A percentile compares a stretch with the other conserved stretches of the same genome.
These are phyloP conservation scores for Rhagologus leucostigma DNA, from an alignment of 2,113 vertebrate species.

Conservation along the genomic window DNA sequence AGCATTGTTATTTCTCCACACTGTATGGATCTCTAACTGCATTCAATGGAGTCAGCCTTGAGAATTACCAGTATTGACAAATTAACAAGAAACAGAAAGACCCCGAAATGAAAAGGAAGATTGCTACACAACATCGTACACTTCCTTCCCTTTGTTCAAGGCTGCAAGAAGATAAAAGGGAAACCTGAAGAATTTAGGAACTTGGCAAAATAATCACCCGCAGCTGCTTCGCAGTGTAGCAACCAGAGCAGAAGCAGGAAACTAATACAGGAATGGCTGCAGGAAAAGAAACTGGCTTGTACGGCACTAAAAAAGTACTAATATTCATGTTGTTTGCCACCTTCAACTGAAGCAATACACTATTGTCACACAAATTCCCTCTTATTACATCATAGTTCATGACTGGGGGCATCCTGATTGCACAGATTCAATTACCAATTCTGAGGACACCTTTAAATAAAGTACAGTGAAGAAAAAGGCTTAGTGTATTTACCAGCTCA, in stretches of 20 bases:
- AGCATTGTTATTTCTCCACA: neutral
- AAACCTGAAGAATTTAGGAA: slow-evolving; percentile 39
- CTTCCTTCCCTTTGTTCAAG: slow-evolving; percentile 26
- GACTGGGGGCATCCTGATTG: neutral
- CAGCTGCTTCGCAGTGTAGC: neutral
- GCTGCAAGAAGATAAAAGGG: neutral
- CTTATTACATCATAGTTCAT: neutral
- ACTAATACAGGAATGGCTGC: neutral
- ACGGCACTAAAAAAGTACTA: neutral
- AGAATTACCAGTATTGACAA: neutral
- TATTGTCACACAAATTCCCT: neutral
- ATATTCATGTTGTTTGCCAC: neutral
- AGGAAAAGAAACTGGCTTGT: neutral
- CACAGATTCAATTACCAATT: neutral
- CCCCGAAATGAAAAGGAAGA: neutral
- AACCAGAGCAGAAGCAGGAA: neutral
- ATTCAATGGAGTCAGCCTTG: neutral
- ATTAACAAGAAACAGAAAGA: neutral
- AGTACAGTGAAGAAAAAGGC: neutral
- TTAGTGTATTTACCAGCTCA: neutral
- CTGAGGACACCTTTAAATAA: neutral
- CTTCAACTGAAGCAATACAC: neutral
- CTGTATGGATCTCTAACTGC: neutral
- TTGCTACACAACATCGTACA: neutral
- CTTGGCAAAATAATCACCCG: neutral